phyloP scores from a whole-genome alignment of 2,888 invertebrate species.

The Linnaemya vulpina region DNA sequence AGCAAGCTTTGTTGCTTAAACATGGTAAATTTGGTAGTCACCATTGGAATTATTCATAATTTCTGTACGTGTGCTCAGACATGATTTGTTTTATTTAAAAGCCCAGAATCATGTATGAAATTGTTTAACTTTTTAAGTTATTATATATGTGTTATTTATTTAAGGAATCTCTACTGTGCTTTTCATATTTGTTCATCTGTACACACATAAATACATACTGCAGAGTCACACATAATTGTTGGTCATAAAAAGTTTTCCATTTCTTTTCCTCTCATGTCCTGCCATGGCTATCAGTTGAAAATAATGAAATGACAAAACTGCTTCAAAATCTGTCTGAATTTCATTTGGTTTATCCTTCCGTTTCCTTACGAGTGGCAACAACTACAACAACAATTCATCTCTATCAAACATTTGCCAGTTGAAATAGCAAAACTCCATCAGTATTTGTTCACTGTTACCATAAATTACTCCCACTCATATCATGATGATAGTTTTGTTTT shows the following conservation, averaged over 20 bases:
- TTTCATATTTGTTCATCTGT: background rate
- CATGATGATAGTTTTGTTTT: conserved; percentile 49
- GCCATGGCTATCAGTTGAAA: conserved; percentile 74
- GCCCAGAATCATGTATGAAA: no score
- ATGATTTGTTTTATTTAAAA: no score
- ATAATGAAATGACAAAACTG: conserved; percentile 80
- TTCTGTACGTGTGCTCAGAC: no score
- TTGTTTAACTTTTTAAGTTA: no score
- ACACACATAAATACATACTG: background rate
- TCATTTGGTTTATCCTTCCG: conserved; percentile 74
- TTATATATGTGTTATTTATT: background rate
- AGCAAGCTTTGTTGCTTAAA: no score
- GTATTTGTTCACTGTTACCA: conserved; percentile 44
- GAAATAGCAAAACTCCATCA: conserved; percentile 39
- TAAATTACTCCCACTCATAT: conserved; percentile 44
- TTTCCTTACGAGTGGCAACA: conserved; percentile 60
- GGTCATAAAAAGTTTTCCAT: conserved; percentile 65
- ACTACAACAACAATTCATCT: conserved; percentile 64
- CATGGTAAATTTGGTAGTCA: no score
- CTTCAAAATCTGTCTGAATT: conserved; percentile 80
- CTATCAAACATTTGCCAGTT: conserved; percentile 64
- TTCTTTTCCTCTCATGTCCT: conserved; percentile 22
- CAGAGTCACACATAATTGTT: conserved; percentile 49
- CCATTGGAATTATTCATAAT: no score
- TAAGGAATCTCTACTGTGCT: conserved; percentile 17